phyloP scores from a whole-genome alignment of 2,113 vertebrate species.

The Urocolius indicus region DNA sequence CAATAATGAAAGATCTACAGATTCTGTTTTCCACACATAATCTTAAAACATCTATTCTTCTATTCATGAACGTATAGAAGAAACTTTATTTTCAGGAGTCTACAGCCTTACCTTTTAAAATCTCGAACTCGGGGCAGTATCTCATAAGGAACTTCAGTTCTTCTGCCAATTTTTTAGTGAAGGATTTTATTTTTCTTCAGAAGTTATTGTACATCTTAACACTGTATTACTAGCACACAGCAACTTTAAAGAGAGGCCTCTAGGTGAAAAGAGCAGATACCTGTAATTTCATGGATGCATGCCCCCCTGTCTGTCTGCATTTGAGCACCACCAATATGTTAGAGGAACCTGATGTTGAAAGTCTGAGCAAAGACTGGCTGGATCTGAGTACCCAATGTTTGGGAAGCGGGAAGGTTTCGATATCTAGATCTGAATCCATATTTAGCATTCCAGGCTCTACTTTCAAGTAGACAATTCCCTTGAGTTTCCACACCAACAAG shows the following conservation, averaged over 20 bases:
- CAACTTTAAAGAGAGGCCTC: background rate
- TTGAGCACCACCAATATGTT: background rate
- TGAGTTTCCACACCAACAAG: background rate
- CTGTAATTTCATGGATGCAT: background rate
- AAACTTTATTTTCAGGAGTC: background rate
- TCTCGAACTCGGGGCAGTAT: background rate
- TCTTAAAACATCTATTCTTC: background rate
- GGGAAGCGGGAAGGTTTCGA: slow-evolving; percentile 1
- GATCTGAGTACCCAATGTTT: background rate
- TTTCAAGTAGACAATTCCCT: slow-evolving; percentile 28
- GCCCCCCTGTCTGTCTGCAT: background rate
- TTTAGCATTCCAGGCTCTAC: slow-evolving; percentile 39
- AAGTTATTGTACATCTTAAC: background rate
- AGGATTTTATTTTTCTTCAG: background rate
- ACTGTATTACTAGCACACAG: background rate
- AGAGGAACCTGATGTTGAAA: background rate
- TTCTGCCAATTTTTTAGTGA: background rate
- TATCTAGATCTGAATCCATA: slow-evolving; percentile 17
- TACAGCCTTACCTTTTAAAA: background rate
- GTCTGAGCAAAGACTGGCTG: background rate
- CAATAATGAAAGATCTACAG: background rate
- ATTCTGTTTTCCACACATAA: background rate
- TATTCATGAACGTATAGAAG: background rate
- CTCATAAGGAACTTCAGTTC: background rate
- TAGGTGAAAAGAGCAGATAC: background rate